A percentile compares a stretch with the other conserved stretches of the same genome.
These are phyloP conservation scores for Oxycera nigricornis DNA, from an alignment of 2,888 invertebrate genomes.

Conservation along the genomic window DNA sequence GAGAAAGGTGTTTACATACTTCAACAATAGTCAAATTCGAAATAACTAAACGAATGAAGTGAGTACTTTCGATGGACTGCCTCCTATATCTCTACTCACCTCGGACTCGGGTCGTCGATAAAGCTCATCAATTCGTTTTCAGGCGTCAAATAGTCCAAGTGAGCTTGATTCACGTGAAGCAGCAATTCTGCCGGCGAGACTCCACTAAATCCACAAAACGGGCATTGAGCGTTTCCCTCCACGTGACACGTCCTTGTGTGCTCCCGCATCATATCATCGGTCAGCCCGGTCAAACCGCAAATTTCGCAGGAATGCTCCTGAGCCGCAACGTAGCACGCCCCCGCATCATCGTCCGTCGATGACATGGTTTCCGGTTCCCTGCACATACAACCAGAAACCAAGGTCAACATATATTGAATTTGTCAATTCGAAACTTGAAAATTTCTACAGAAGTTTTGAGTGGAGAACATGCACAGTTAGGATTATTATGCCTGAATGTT, in stretches of 20 bases:
- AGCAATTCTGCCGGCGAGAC: constrained; percentile 77
- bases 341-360: constrained; percentile 49
- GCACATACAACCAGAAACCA: too few relatives aligned
- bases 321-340: constrained; percentile 48
- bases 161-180: constrained; percentile 83
- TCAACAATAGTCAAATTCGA: too few relatives aligned
- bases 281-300: constrained; percentile 82
- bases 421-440: too few relatives aligned
- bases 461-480: not conserved
- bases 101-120: constrained; percentile 75
- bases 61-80: too few relatives aligned
- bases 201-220: constrained; percentile 80
- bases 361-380: constrained; percentile 14
- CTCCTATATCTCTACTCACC: constrained; percentile 58
- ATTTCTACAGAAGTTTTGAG: not conserved
- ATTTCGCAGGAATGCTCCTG: constrained; percentile 74
- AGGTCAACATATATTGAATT: too few relatives aligned
- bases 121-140: constrained; percentile 79
- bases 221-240: constrained; percentile 79
- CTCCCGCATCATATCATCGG: constrained; percentile 78
- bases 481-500: not conserved
- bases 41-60: too few relatives aligned
- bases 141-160: constrained; percentile 81
- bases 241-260: constrained; percentile 82
- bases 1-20: too few relatives aligned